Percentiles rank a stretch among this genome's conserved stretches.
Conservation (phyloP, 2,797 vertebrate species). For the Hippocampus kuda region DNA sequence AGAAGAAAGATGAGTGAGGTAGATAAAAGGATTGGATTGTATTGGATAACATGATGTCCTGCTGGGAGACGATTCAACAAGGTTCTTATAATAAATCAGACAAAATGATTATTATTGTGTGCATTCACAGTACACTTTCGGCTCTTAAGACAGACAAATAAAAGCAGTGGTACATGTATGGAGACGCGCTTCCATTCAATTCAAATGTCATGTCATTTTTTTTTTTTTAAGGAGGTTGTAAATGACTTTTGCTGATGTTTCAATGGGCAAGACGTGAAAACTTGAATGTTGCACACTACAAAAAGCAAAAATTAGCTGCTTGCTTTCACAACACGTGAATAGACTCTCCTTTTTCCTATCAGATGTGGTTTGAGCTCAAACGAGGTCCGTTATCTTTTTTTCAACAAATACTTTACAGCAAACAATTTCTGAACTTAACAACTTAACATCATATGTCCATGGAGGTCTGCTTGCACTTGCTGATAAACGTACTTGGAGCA, state of each 20-base stretch:
- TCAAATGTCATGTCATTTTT: constrained; percentile 64
- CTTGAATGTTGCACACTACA: neutral
- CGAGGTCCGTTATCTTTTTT: too few species aligned
- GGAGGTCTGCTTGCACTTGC: too few species aligned
- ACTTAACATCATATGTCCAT: too few species aligned
- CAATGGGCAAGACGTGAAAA: constrained; percentile 31
- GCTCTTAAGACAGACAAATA: constrained; percentile 65
- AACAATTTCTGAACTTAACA: too few species aligned
- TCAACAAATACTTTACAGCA: too few species aligned
- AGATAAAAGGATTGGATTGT: constrained; percentile 47
- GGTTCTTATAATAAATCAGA: constrained; percentile 54
- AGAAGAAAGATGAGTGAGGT: constrained; percentile 57
- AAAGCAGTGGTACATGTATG: constrained; percentile 57
- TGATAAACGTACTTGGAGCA: too few species aligned
- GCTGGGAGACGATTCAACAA: constrained; percentile 59
- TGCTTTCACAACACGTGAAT: neutral
- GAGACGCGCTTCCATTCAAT: constrained; percentile 57
- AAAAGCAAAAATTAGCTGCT: neutral
- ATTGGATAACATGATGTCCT: constrained; percentile 60
- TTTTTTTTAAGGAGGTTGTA: constrained; percentile 43
- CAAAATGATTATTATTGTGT: constrained; percentile 51
- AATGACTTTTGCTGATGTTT: constrained; percentile 38
- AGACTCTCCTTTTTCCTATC: too few species aligned
- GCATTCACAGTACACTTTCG: constrained; percentile 52
- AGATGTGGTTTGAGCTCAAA: too few species aligned